phyloP scores from a whole-genome alignment of 64 coral and sea anemone species.

The Astreopora myriophthalma region DNA sequence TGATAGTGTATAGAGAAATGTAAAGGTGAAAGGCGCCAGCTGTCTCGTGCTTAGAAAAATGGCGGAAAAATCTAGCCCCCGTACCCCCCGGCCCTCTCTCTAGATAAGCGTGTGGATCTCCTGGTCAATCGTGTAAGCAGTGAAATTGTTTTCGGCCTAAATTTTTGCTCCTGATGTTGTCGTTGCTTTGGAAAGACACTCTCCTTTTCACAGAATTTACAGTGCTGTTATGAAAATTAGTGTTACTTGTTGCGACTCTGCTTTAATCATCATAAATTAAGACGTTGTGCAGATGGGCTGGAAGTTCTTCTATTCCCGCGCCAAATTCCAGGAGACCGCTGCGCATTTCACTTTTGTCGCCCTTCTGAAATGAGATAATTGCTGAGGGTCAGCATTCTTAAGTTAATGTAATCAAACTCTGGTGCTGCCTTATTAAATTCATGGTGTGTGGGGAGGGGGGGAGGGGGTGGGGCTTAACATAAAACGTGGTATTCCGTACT shows the following conservation, averaged over 20 bases:
- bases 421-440: no score
- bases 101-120: background rate
- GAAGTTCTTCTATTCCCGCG: no score
- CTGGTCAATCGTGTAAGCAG: background rate
- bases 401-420: background rate
- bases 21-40: background rate
- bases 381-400: background rate
- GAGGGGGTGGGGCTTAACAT: no score
- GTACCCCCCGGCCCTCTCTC: background rate
- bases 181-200: no score
- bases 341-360: background rate
- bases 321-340: background rate
- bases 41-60: background rate
- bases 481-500: background rate
- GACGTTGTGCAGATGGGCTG: no score
- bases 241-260: no score
- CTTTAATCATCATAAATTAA: no score
- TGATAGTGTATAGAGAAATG: slow-evolving; percentile 24
- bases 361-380: background rate
- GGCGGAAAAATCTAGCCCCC: background rate
- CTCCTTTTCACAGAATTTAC: no score
- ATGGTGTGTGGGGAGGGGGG: no score
- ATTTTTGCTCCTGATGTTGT: no score
- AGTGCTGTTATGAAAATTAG: no score
- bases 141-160: no score